Conservation (phyloP, 2,888 invertebrate species). For the Drosophila limbata region DNA sequence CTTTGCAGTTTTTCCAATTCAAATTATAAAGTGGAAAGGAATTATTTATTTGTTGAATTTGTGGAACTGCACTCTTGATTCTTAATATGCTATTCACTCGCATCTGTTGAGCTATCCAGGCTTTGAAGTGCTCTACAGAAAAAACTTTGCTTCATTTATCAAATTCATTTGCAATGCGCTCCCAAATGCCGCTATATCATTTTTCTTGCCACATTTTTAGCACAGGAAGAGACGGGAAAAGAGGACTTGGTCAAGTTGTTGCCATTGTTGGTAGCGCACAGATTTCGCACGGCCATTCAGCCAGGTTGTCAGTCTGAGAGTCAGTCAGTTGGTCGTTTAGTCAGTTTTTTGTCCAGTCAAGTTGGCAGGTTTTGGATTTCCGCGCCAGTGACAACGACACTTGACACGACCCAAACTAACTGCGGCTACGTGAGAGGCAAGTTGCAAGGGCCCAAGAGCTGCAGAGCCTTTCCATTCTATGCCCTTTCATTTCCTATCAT, state of each 20-base stretch:
- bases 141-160: conserved; percentile 63
- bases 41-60: not conserved
- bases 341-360: conserved; percentile 36
- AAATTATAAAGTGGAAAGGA: conserved; percentile 12
- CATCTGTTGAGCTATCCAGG: conserved; percentile 10
- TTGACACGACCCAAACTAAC: conserved; percentile 73
- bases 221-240: not conserved
- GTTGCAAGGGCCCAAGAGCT: not conserved
- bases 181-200: conserved; percentile 52
- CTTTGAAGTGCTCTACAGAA: conserved; percentile 14
- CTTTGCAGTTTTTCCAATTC: conserved; percentile 14
- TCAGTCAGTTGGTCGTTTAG: conserved; percentile 38
- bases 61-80: not conserved
- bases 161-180: conserved; percentile 56
- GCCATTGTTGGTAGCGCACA: conserved; percentile 45
- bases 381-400: conserved; percentile 66
- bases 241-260: conserved; percentile 41
- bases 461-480: conserved; percentile 16
- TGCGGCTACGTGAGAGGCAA: conserved; percentile 49
- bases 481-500: conserved; percentile 4
- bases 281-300: conserved; percentile 61
- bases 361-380: conserved; percentile 63
- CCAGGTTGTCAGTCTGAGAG: conserved; percentile 41
- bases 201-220: conserved; percentile 64
- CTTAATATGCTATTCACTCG: conserved; percentile 4